phyloP scores from a whole-genome alignment of 2,888 invertebrate genomes.

The Drosophila buzzatii region DNA sequence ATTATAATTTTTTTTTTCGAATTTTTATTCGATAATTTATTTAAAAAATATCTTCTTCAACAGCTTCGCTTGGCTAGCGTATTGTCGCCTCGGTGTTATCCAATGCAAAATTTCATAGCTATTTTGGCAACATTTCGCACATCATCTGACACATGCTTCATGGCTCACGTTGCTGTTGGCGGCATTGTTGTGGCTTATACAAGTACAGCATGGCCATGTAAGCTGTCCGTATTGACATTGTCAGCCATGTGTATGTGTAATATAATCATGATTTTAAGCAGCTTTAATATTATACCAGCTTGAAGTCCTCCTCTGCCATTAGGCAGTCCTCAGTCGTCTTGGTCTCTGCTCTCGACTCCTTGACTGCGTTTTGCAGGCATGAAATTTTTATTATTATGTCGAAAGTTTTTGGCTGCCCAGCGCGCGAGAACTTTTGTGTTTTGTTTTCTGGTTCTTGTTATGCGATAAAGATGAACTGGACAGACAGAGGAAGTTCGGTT shows the following conservation, averaged over 20 bases:
- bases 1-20: too few species aligned
- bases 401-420: conserved; percentile 54
- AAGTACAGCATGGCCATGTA: conserved; percentile 14
- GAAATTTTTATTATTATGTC: conserved; percentile 74
- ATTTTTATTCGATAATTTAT: too few species aligned
- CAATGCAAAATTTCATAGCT: conserved; percentile 36
- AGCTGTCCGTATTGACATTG: conserved; percentile 45
- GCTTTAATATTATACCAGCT: conserved; percentile 57
- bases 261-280: conserved; percentile 70
- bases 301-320: conserved; percentile 3
- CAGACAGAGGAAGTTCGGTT: conserved; percentile 23
- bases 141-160: conserved; percentile 61
- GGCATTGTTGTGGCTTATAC: conserved; percentile 40
- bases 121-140: conserved; percentile 69
- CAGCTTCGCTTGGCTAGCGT: conserved; percentile 14
- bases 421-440: conserved; percentile 2
- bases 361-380: conserved; percentile 51
- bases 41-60: too few species aligned
- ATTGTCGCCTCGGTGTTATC: neutral
- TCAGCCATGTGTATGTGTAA: conserved; percentile 51
- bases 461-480: conserved; percentile 70
- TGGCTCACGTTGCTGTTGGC: conserved; percentile 30
- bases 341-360: conserved; percentile 12
- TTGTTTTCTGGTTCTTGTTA: conserved; percentile 44
- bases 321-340: conserved; percentile 19